phyloP scores from a whole-genome alignment of 2,113 vertebrate genomes.

The Motacilla tschutschensis region DNA sequence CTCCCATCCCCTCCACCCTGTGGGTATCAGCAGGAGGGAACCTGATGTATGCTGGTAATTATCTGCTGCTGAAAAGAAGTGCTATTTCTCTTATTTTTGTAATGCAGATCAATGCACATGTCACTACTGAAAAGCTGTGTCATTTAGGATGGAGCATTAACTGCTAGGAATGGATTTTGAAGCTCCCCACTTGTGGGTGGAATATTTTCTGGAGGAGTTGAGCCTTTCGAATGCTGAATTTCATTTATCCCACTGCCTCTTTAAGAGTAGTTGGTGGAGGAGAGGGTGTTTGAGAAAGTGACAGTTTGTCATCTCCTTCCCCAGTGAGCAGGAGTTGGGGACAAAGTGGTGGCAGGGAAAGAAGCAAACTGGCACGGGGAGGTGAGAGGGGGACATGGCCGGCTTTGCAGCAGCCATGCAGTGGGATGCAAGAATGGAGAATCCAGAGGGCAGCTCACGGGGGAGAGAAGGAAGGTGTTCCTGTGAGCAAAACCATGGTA shows the following conservation, averaged over 20 bases:
- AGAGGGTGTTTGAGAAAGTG: constrained; percentile 58
- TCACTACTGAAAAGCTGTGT: constrained; percentile 53
- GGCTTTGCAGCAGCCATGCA: background rate
- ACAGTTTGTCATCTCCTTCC: constrained; percentile 57
- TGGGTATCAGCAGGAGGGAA: constrained; percentile 51
- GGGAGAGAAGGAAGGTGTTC: background rate
- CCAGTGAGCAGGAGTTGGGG: background rate
- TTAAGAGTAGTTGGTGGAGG: constrained; percentile 50
- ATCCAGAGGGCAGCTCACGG: background rate
- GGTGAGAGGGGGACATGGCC: background rate
- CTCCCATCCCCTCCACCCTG: constrained; percentile 46
- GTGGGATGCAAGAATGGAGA: background rate
- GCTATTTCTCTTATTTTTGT: constrained; percentile 61
- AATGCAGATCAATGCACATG: constrained; percentile 40
- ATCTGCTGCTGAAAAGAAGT: constrained; percentile 54
- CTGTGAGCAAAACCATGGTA: background rate
- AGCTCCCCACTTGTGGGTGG: constrained; percentile 29
- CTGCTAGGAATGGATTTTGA: constrained; percentile 47
- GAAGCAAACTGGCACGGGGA: background rate
- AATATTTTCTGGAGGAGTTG: constrained; percentile 61
- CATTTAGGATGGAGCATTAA: constrained; percentile 67
- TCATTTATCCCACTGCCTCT: constrained; percentile 60
- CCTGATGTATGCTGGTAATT: constrained; percentile 51
- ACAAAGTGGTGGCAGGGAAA: constrained; percentile 8
- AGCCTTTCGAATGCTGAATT: constrained; percentile 52